A percentile compares a stretch with the other conserved stretches of the same genome.
phyloP scores from a whole-genome alignment of 2,797 vertebrate genomes.

The Thamnophis elegans region DNA sequence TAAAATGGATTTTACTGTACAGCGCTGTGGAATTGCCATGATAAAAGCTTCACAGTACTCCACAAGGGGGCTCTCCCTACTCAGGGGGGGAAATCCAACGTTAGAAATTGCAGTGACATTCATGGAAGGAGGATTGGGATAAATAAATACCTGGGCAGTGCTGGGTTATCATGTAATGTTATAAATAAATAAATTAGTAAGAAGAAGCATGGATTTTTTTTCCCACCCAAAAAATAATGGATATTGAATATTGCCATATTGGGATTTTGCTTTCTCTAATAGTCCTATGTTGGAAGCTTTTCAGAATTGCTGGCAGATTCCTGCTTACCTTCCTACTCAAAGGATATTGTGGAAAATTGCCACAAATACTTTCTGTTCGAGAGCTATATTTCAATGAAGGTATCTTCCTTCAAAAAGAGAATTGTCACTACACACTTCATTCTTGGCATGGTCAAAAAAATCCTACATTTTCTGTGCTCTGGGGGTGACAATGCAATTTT shows the following conservation, averaged over 20 bases:
- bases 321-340: slow-evolving; percentile 14
- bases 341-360: not conserved
- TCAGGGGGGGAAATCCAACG: too few relatives aligned
- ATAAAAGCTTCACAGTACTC: too few relatives aligned
- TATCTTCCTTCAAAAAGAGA: slow-evolving; percentile 22
- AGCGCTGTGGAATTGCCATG: too few relatives aligned
- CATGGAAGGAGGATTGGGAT: too few relatives aligned
- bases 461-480: slow-evolving; percentile 17
- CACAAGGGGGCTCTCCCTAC: too few relatives aligned
- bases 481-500: slow-evolving; percentile 36
- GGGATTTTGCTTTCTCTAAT: slow-evolving; percentile 11
- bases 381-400: slow-evolving; percentile 9
- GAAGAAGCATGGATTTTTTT: not conserved
- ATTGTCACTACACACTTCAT: slow-evolving; percentile 3
- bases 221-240: not conserved
- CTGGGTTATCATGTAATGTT: not conserved
- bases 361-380: slow-evolving; percentile 26
- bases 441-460: slow-evolving; percentile 16
- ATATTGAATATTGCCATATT: not conserved
- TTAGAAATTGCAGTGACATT: too few relatives aligned
- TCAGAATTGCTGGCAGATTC: slow-evolving; percentile 18
- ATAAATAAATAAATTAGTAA: not conserved
- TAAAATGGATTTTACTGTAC: too few relatives aligned
- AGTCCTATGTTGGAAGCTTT: slow-evolving; percentile 14
- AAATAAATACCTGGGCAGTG: too few relatives aligned